Percentiles rank a stretch among this genome's conserved stretches.
Evolutionary conservation across 2,113 vertebrate genomes (phyloP).

Genomic region (Fukomys damarensis): DNA sequence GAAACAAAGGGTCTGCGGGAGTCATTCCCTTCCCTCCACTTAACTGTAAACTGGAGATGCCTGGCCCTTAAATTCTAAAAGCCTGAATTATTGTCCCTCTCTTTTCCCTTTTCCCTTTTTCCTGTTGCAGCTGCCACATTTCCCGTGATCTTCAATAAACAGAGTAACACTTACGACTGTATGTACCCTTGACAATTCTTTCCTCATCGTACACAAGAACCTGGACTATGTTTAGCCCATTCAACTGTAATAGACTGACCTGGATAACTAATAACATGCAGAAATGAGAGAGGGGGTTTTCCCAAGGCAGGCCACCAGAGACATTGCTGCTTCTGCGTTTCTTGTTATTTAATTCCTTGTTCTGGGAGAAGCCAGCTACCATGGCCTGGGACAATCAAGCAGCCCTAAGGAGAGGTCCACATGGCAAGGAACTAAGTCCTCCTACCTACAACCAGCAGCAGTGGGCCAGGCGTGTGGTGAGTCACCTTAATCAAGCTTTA

Average conservation of each 20-base stretch:
- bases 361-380: neutral
- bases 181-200: neutral
- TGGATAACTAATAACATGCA: neutral
- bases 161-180: neutral
- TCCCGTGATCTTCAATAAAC: neutral
- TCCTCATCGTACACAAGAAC: neutral
- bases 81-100: too few relatives aligned
- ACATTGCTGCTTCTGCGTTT: neutral
- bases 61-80: too few relatives aligned
- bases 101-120: neutral
- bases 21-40: too few relatives aligned
- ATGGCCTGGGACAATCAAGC: neutral
- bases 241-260: neutral
- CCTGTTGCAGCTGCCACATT: neutral
- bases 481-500: neutral
- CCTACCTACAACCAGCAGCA: neutral
- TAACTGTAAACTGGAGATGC: too few relatives aligned
- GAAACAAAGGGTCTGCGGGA: too few relatives aligned
- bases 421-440: neutral
- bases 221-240: neutral
- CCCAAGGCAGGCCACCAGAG: neutral
- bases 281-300: neutral
- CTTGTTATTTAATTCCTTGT: neutral
- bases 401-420: neutral
- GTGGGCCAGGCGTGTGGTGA: accelerated